Base-by-base conservation (phyloP, 2,113 vertebrate species). In the Zonotrichia leucophrys region DNA sequence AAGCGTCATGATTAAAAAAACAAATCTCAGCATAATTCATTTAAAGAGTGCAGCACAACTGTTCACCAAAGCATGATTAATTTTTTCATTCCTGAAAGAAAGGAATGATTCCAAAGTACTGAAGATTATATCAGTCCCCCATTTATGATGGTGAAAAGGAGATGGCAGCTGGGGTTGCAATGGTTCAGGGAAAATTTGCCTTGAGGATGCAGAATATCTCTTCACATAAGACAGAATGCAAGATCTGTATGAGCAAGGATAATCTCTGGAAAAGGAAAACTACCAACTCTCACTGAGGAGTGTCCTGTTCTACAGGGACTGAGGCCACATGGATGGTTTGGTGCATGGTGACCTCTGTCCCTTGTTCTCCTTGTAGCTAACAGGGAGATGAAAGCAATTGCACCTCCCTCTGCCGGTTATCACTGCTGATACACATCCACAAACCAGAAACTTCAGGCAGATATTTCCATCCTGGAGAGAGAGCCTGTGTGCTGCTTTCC, bases 171-270 rank as follows among this genome's bases (percentile, higher is more conserved):
- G 0, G 9, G 11, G 6, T 33, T 7, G 1, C 56, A 39, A 6
- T 1, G 28, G 41, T 33, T 80, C 12, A 56, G 47, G 69, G 25
- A 39, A 88, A 92, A 72, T 49, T 55, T 76, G 6, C 27, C 31
- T 75, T 21, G 42, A 72, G 17, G 20, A 16, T 16, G 18, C 35
- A 79, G 44, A 95, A 39, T 64, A 42, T 46, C 49, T 86, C 20
- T 72, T 68, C 47, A 21, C 24, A 12, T 67, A 35, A 41, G 31
- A 30, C 49, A 41, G 24, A 33, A 59, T 55, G 25, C 28, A 58
- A 78, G 58, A 10, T 30, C 49, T 80, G 9, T 30, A 52, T 0
- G 0, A 53, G 20, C 30, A 35, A 0, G 4, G 21, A 35, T 42
- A 39, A 10, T 13, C 11, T 77, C 42, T 52, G 31, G 46, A 44